Percentiles rank a stretch among this genome's conserved stretches.
phyloP scores from a whole-genome alignment of 1,140 invertebrate species.

The Kradibia gibbosae region DNA sequence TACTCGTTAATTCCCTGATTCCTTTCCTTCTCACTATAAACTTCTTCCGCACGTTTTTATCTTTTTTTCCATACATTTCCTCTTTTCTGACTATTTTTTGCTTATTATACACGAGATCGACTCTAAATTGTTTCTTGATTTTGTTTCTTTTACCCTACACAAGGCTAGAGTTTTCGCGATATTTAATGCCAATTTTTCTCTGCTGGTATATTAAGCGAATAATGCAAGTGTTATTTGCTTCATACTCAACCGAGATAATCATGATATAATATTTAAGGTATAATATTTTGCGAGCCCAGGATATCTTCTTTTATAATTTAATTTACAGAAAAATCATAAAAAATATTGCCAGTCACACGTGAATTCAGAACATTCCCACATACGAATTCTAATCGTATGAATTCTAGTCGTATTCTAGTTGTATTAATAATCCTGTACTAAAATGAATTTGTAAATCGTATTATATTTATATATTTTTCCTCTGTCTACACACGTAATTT shows the following conservation, averaged over 20 bases:
- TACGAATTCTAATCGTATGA: too few relatives aligned
- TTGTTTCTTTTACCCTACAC: not conserved
- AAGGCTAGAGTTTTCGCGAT: not conserved
- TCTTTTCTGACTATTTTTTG: not conserved
- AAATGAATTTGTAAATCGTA: too few relatives aligned
- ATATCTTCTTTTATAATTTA: not conserved
- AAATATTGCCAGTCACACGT: not conserved
- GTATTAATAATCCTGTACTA: too few relatives aligned
- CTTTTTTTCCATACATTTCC: not conserved
- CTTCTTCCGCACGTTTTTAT: not conserved
- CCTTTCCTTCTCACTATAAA: not conserved
- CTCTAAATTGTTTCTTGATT: conserved; percentile 11
- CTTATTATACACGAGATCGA: conserved; percentile 14
- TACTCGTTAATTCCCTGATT: conserved; percentile 23
- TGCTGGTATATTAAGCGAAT: not conserved
- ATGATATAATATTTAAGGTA: conserved; percentile 27
- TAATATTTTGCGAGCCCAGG: not conserved
- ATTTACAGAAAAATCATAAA: not conserved
- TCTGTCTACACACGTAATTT: too few relatives aligned
- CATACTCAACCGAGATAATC: not conserved
- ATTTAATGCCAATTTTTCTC: conserved; percentile 3
- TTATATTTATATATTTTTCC: too few relatives aligned
- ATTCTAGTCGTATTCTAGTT: too few relatives aligned
- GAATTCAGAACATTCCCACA: not conserved
- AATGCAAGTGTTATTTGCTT: not conserved